Evolutionary conservation across 2,888 invertebrate genomes (phyloP).

Genomic region (Rhagonycha lutea): DNA sequence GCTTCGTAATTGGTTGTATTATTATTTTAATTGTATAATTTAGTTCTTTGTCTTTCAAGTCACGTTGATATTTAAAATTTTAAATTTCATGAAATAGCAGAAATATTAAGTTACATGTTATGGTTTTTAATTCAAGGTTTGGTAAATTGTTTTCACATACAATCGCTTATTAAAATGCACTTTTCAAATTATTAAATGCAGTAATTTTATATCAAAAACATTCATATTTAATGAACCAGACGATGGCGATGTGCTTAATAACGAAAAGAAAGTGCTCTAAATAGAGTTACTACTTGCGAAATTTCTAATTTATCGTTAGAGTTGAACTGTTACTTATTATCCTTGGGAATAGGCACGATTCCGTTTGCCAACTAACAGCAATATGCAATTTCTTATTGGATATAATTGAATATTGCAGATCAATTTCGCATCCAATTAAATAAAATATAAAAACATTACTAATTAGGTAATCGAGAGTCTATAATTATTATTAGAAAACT

Average conservation of each 20-base stretch:
- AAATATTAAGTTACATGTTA: not conserved
- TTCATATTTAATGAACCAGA: not conserved
- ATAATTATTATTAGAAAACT: not conserved
- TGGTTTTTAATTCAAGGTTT: not conserved
- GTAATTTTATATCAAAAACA: not conserved
- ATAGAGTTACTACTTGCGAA: conserved; percentile 20
- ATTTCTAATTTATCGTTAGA: conserved; percentile 25
- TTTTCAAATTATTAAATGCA: not conserved
- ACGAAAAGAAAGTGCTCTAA: conserved; percentile 28
- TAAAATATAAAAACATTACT: not conserved
- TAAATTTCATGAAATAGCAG: not conserved
- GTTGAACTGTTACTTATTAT: conserved; percentile 13
- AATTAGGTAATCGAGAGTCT: not conserved
- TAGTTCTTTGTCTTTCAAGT: not conserved
- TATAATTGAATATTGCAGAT: conserved; percentile 2
- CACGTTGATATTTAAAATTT: not conserved
- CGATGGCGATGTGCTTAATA: not conserved
- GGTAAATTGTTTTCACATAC: not conserved
- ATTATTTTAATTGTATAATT: not conserved
- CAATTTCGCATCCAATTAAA: not conserved
- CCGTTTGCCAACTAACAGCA: not conserved
- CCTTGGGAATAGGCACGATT: conserved; percentile 18
- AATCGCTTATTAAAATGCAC: not conserved
- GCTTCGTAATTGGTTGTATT: not conserved
- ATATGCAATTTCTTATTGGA: conserved; percentile 1